Conservation (phyloP, 2,113 vertebrate genomes). For the Oryzias woworae region DNA sequence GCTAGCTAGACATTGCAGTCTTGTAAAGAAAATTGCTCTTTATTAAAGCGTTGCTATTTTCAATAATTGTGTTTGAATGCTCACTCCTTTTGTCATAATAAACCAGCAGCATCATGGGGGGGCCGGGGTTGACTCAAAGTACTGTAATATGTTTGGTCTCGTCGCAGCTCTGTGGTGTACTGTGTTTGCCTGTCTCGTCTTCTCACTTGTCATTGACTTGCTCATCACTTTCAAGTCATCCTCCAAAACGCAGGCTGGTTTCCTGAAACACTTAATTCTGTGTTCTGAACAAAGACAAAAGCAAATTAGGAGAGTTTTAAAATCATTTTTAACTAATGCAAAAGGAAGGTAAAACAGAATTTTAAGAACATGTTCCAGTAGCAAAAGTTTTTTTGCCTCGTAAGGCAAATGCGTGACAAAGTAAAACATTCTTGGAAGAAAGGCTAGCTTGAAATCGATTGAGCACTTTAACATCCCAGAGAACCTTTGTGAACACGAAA, state of each 20-base stretch:
- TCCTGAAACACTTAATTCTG: constrained; percentile 31
- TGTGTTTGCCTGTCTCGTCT: constrained; percentile 71
- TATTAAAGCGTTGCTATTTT: constrained; percentile 79
- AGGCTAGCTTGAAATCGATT: no score
- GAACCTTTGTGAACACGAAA: no score
- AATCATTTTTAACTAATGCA: no score
- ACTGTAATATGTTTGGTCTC: constrained; percentile 74
- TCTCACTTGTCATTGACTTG: constrained; percentile 54
- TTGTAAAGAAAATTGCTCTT: constrained; percentile 72
- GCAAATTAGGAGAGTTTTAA: no score
- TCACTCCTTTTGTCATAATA: constrained; percentile 68
- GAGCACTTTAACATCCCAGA: no score
- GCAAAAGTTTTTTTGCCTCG: no score
- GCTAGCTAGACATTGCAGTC: constrained; percentile 76
- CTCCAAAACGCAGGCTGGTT: constrained; percentile 41
- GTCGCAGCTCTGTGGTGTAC: constrained; percentile 66
- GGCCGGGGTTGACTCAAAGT: constrained; percentile 60
- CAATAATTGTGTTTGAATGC: constrained; percentile 73
- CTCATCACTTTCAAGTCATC: constrained; percentile 33
- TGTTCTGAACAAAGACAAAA: not conserved
- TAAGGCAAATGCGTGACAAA: no score
- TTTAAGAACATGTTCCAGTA: no score
- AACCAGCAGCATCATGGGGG: constrained; percentile 66
- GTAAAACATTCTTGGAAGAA: no score
- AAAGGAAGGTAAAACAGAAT: no score